Evolutionary conservation across 2,113 vertebrate genomes (phyloP).

Genomic region (Ceratotherium simum): DNA sequence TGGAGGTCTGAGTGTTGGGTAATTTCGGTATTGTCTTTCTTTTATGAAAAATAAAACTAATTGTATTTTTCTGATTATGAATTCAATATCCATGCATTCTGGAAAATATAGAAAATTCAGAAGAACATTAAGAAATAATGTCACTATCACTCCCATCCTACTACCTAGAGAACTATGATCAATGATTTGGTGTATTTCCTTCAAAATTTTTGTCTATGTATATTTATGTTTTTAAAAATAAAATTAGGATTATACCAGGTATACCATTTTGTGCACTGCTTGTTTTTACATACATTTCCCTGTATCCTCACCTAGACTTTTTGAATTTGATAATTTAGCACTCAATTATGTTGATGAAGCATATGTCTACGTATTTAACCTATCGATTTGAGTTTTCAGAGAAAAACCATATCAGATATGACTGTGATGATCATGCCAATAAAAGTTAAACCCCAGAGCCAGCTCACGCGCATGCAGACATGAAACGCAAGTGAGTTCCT

Average conservation of each 20-base stretch:
- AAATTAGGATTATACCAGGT: neutral
- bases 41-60: neutral
- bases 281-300: neutral
- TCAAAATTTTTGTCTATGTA: conserved; percentile 30
- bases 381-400: conserved; percentile 10
- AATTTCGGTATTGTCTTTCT: neutral
- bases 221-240: conserved; percentile 45
- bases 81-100: neutral
- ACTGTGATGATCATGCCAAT: neutral
- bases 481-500: neutral
- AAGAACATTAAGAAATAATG: conserved; percentile 36
- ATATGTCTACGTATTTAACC: conserved; percentile 25
- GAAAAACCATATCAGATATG: conserved; percentile 34
- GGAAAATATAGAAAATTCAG: conserved; percentile 32
- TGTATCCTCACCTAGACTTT: conserved; percentile 17
- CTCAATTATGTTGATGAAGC: neutral
- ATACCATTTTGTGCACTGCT: neutral
- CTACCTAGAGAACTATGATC: neutral
- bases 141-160: neutral
- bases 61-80: conserved; percentile 41
- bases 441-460: conserved; percentile 18
- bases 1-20: neutral
- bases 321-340: neutral
- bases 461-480: neutral
- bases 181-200: conserved; percentile 8